Percentiles rank a stretch among this genome's conserved stretches.
These are phyloP conservation scores for Ophion ellenae DNA, from an alignment of 2,888 invertebrate species.

Conservation along the genomic window DNA sequence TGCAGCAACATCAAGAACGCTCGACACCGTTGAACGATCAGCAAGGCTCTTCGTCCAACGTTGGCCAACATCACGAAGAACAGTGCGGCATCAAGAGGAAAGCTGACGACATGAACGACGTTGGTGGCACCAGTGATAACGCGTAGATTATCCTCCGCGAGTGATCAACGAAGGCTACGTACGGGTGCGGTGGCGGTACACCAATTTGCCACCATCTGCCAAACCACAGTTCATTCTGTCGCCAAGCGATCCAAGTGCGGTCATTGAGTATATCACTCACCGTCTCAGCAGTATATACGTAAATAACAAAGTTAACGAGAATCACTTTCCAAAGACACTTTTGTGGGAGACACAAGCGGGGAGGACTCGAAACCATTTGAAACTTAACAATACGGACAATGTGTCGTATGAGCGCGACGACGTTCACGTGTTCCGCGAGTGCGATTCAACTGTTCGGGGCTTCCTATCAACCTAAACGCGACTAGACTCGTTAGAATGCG, in stretches of 20 bases:
- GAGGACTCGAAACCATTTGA: conserved; percentile 17
- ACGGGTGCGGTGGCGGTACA: neutral
- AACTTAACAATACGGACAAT: conserved; percentile 52
- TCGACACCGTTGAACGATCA: conserved; percentile 73
- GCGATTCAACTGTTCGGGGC: conserved; percentile 49
- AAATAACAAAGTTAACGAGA: conserved; percentile 15
- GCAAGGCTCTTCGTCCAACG: conserved; percentile 70
- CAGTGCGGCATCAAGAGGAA: conserved; percentile 81
- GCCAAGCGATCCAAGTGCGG: conserved; percentile 80
- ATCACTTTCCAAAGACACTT: conserved; percentile 58
- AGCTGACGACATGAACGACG: conserved; percentile 80
- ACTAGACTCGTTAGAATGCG: conserved; percentile 50
- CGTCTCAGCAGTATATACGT: conserved; percentile 80
- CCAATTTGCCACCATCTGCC: neutral
- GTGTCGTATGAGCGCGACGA: conserved; percentile 38
- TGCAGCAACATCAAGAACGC: conserved; percentile 74
- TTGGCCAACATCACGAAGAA: conserved; percentile 72
- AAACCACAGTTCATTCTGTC: conserved; percentile 46
- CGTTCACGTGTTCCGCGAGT: conserved; percentile 48
- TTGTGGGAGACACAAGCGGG: conserved; percentile 17
- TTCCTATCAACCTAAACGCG: conserved; percentile 29
- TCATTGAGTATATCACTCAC: conserved; percentile 79
- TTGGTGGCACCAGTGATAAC: conserved; percentile 74
- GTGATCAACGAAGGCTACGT: conserved; percentile 40
- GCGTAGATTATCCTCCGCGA: conserved; percentile 70